Conservation (phyloP, 1,140 invertebrate genomes). For the Drosophila ogumai region DNA sequence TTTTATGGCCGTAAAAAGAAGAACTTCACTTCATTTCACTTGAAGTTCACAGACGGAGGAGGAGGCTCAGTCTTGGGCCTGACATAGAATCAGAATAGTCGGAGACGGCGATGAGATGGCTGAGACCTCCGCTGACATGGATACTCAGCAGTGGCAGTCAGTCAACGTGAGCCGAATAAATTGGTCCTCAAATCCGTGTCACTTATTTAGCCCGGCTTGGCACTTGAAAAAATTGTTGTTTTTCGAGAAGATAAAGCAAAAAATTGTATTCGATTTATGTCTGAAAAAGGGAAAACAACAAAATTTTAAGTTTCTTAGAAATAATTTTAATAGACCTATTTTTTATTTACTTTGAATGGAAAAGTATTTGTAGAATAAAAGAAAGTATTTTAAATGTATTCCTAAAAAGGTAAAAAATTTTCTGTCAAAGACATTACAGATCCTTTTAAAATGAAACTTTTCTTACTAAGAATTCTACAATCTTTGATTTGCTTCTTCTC, state of each 20-base stretch:
- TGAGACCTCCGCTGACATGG: conserved; percentile 30
- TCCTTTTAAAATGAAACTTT: too few species aligned
- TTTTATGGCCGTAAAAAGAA: conserved; percentile 58
- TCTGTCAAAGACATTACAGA: too few species aligned
- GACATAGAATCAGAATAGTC: conserved; percentile 70
- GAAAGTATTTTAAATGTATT: too few species aligned
- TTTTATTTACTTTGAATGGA: too few species aligned
- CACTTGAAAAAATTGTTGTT: conserved; percentile 5
- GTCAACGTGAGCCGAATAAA: conserved; percentile 70
- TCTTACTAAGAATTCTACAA: too few species aligned
- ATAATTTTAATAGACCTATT: too few species aligned
- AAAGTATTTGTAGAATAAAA: too few species aligned
- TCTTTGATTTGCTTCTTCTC: too few species aligned
- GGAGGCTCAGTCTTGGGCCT: conserved; percentile 22
- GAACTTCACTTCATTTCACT: conserved; percentile 72
- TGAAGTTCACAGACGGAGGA: conserved; percentile 41
- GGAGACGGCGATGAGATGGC: conserved; percentile 11
- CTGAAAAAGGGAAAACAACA: neutral
- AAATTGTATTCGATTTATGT: neutral
- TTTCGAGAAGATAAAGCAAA: too few species aligned
- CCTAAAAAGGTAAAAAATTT: too few species aligned
- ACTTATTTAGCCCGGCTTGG: conserved; percentile 51
- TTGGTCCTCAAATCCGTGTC: conserved; percentile 77
- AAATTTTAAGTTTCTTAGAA: too few species aligned
- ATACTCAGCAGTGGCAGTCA: conserved; percentile 14